Conservation (phyloP, 2,113 vertebrate species). For the Platichthys stellatus region DNA sequence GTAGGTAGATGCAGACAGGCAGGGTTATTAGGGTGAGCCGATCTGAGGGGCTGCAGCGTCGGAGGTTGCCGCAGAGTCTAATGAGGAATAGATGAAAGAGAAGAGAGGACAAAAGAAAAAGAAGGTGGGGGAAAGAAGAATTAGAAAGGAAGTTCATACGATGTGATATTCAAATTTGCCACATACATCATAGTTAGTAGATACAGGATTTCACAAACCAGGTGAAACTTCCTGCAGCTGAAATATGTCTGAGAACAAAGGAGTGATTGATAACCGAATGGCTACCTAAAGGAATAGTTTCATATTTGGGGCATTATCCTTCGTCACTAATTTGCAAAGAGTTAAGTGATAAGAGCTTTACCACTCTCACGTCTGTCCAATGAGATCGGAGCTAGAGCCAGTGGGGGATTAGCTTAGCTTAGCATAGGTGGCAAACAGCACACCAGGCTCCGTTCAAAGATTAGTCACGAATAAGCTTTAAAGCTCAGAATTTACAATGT, state of each 20-base stretch:
- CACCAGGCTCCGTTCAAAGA: too few relatives aligned
- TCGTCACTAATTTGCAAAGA: background rate
- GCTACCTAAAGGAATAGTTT: background rate
- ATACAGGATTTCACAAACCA: background rate
- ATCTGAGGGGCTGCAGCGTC: conserved; percentile 15
- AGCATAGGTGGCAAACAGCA: background rate
- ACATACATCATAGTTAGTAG: background rate
- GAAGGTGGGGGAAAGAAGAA: background rate
- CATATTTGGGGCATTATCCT: background rate
- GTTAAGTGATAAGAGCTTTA: background rate
- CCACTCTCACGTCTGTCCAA: background rate
- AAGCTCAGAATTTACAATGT: too few relatives aligned
- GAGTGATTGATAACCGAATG: background rate
- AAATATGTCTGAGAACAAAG: background rate
- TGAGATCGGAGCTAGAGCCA: background rate
- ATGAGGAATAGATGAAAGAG: conserved; percentile 36
- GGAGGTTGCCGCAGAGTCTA: conserved; percentile 23
- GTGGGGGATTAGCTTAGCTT: background rate
- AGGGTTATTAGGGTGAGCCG: conserved; percentile 29
- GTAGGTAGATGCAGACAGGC: conserved; percentile 43
- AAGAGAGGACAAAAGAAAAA: background rate
- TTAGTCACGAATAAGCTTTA: too few relatives aligned
- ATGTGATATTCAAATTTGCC: background rate
- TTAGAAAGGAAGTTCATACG: conserved; percentile 7
- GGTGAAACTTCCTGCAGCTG: background rate